Base-by-base conservation (phyloP, 2,113 vertebrate species). In the Melanerpes aurifrons region DNA sequence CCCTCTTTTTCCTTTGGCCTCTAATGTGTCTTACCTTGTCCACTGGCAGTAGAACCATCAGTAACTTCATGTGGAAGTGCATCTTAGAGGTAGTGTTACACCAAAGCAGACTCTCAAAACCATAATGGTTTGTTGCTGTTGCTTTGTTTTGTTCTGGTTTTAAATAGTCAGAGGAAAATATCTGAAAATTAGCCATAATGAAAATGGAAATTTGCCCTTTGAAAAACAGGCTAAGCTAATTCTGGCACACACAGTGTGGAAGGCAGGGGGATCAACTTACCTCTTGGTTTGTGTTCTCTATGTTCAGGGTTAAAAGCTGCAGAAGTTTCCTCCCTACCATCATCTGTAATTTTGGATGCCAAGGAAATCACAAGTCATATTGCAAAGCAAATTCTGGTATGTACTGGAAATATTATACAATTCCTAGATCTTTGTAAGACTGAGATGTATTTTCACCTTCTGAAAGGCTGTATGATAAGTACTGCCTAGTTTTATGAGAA, bases 221-320 rank as follows among this genome's bases (percentile, higher is more conserved):
- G 72, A 66, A 84, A 77, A 86, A 25, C 1, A 62, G 45, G 24
- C 28, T 7, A 7, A 24, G 6, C 50, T 83, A 66, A 72, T 80
- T 87, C 59, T 86, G 43, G 15, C 56, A 72, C 35, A 61, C 4
- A 5, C n/a, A 15, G 10, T n/a, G 25, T 82, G 45, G 20, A 58
- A 76, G 7, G 40, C 54, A 22, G 15, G 4, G 3, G 15, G 4
- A 47, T 40, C 70, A 81, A 79, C 56, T 19, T 2, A 26, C n/a
- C 40, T 59, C 0, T 24, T 91, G 28, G 14, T 77, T 57, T 22
- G 6, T 61, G 40, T 96, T 92, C 91, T 96, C 25, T 91, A 22
- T 89, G 57, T 93, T 91, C 88, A 99, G 99, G 99, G 80, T 96
- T 99, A 95, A 98, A 97, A 98, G 98, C 98, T 92, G 99, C 99